Evolutionary conservation across 2,113 vertebrate genomes (phyloP).

Genomic region (Anhinga anhinga): DNA sequence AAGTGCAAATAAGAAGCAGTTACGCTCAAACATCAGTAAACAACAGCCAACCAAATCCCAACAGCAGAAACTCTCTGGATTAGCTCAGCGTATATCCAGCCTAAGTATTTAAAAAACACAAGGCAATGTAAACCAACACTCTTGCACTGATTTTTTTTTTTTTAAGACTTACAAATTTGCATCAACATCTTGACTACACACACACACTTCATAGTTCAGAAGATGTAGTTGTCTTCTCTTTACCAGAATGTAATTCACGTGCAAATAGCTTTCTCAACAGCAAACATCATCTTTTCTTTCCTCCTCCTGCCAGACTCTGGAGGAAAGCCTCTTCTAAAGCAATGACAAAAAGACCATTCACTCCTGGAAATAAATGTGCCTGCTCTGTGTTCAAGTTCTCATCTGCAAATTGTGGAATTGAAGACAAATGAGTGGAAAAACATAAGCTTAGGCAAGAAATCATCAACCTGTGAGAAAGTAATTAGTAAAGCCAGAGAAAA

Average conservation of each 20-base stretch:
- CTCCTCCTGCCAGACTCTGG: background rate
- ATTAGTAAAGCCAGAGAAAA: background rate
- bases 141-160: background rate
- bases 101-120: background rate
- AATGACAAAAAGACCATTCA: background rate
- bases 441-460: background rate
- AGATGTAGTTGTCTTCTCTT: background rate
- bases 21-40: background rate
- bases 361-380: background rate
- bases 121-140: background rate
- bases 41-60: background rate
- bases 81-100: background rate
- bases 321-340: background rate
- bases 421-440: background rate
- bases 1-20: background rate
- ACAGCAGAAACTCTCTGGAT: background rate
- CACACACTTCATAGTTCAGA: background rate
- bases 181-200: background rate
- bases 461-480: background rate
- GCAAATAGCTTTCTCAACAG: background rate
- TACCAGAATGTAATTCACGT: background rate
- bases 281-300: background rate
- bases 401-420: background rate
- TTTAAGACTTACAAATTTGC: background rate
- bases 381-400: background rate